phyloP scores from a whole-genome alignment of 2,797 vertebrate species.

The Xenopus petersii region DNA sequence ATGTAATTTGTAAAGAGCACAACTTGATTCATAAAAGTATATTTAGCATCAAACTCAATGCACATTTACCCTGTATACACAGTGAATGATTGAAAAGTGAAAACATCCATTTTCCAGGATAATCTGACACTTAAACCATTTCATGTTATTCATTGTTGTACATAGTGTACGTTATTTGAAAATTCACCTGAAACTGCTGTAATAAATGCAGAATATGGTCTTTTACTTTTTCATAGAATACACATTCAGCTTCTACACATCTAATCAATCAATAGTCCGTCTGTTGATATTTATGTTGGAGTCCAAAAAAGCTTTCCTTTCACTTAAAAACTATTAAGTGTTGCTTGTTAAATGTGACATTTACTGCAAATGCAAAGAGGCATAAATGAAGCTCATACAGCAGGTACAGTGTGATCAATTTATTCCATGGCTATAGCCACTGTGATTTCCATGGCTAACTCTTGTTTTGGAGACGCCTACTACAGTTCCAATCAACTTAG shows the following conservation, averaged over 20 bases:
- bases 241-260: not conserved
- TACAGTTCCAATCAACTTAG: too few relatives aligned
- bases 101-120: conserved; percentile 22
- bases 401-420: too few relatives aligned
- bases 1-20: conserved; percentile 15
- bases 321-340: too few relatives aligned
- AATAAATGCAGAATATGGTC: conserved; percentile 25
- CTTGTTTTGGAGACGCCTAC: too few relatives aligned
- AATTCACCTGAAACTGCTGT: conserved; percentile 33
- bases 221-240: conserved; percentile 29
- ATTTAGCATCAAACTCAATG: conserved; percentile 30
- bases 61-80: conserved; percentile 36
- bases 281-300: not conserved
- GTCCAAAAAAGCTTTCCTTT: too few relatives aligned
- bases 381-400: too few relatives aligned
- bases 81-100: conserved; percentile 38
- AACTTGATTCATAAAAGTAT: conserved; percentile 33
- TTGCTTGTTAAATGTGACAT: too few relatives aligned
- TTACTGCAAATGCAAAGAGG: too few relatives aligned
- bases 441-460: too few relatives aligned
- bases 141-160: conserved; percentile 36
- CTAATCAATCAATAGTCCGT: conserved; percentile 19
- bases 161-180: conserved; percentile 33
- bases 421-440: too few relatives aligned
- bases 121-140: conserved; percentile 32